These are phyloP conservation scores for Mimas tiliae DNA, from an alignment of 2,888 invertebrate genomes.

Conservation along the genomic window DNA sequence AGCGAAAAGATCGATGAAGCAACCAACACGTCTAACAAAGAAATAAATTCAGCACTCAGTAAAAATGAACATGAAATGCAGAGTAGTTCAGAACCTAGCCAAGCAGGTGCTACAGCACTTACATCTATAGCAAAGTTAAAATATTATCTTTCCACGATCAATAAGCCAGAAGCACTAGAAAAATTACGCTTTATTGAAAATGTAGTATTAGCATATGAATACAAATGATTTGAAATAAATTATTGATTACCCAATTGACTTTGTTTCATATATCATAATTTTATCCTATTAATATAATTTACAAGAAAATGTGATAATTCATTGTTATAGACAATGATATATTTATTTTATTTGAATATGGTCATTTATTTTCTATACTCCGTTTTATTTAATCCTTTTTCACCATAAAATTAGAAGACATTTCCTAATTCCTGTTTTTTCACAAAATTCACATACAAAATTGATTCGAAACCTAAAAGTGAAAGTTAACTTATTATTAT, in stretches of 20 bases:
- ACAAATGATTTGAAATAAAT: neutral
- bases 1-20: neutral
- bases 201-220: constrained; percentile 11
- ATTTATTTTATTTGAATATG: no score
- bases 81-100: neutral
- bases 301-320: no score
- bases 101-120: constrained; percentile 18
- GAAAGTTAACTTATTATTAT: no score
- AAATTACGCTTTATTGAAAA: constrained; percentile 24
- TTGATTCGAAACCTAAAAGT: no score
- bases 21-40: neutral
- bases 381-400: no score
- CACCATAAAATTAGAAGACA: no score
- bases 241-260: no score
- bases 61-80: constrained; percentile 2
- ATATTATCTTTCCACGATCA: constrained; percentile 12
- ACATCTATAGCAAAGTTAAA: constrained; percentile 21
- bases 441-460: no score
- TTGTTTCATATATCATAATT: neutral
- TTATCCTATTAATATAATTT: neutral
- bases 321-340: no score
- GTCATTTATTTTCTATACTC: no score
- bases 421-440: no score
- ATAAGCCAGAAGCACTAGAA: constrained; percentile 12
- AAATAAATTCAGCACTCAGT: neutral